phyloP scores from a whole-genome alignment of 2,797 vertebrate species.

The Botia almorhae region DNA sequence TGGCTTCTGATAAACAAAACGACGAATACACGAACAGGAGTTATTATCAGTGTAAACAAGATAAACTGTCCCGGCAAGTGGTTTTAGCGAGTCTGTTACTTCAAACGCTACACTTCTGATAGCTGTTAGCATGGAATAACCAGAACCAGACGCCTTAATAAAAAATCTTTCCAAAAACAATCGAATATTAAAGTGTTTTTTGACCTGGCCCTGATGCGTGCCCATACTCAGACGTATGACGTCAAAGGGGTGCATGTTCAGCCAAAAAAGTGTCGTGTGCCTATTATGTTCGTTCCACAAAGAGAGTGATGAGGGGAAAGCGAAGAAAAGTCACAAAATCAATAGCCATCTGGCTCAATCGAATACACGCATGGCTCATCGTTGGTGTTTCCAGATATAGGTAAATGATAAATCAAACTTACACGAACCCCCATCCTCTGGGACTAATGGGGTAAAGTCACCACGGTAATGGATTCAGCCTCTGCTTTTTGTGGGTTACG shows the following conservation, averaged over 20 bases:
- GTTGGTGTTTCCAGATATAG: slow-evolving; percentile 36
- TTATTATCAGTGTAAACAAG: slow-evolving; percentile 53
- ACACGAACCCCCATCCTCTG: neutral
- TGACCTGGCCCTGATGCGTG: neutral
- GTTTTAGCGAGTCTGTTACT: no score
- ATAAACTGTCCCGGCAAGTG: slow-evolving; percentile 3
- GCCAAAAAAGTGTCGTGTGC: slow-evolving; percentile 39
- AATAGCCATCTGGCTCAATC: slow-evolving; percentile 71
- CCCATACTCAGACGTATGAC: neutral
- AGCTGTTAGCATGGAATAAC: no score
- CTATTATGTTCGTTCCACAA: slow-evolving; percentile 34
- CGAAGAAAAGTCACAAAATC: slow-evolving; percentile 51
- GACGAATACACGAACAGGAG: slow-evolving; percentile 42
- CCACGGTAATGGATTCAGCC: neutral
- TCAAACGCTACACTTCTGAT: no score
- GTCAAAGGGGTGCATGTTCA: slow-evolving; percentile 31
- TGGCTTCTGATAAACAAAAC: slow-evolving; percentile 51
- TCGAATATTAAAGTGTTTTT: neutral
- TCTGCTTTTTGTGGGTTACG: slow-evolving; percentile 7
- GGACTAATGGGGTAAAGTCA: neutral
- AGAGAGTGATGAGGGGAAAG: slow-evolving; percentile 36
- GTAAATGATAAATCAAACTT: slow-evolving; percentile 24
- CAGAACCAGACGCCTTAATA: no score
- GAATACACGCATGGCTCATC: slow-evolving; percentile 64
- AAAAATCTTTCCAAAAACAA: neutral